phyloP scores from a whole-genome alignment of 2,888 invertebrate genomes.

The Eupithecia subfuscata region DNA sequence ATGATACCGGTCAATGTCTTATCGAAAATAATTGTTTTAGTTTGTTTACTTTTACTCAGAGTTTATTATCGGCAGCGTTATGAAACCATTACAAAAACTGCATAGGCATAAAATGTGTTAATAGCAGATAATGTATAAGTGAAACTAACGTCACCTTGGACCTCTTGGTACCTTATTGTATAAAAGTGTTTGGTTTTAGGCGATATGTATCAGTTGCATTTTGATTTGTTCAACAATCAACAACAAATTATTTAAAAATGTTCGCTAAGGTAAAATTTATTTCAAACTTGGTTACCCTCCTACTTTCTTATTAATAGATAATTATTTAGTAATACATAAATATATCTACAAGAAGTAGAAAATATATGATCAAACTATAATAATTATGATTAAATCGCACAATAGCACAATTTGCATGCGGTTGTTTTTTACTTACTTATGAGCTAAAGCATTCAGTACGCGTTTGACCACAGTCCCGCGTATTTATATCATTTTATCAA shows the following conservation, averaged over 20 bases:
- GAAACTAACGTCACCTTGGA: conserved; percentile 47
- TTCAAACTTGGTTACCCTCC: not conserved
- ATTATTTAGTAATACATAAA: not conserved
- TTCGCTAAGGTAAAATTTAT: conserved; percentile 37
- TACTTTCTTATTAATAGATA: not conserved
- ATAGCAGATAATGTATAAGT: conserved; percentile 41
- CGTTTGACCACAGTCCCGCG: not conserved
- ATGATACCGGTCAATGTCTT: conserved; percentile 21
- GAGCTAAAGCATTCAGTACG: too few species aligned
- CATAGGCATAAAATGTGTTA: conserved; percentile 44
- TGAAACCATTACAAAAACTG: conserved; percentile 44
- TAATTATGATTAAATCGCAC: too few species aligned
- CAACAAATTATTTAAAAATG: conserved; percentile 34
- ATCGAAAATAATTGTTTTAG: conserved; percentile 23
- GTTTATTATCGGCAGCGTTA: conserved; percentile 31
- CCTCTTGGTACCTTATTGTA: conserved; percentile 44
- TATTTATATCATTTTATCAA: too few species aligned
- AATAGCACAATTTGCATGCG: too few species aligned
- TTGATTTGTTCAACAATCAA: conserved; percentile 29
- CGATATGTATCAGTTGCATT: conserved; percentile 46
- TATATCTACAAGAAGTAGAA: not conserved
- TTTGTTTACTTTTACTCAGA: conserved; percentile 26
- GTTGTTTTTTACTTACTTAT: too few species aligned
- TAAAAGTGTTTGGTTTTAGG: conserved; percentile 47
- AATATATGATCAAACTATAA: not conserved